A percentile compares a stretch with the other conserved stretches of the same genome.
These are phyloP conservation scores for Drosophila teissieri DNA, from an alignment of 1,140 invertebrate genomes.

Conservation along the genomic window DNA sequence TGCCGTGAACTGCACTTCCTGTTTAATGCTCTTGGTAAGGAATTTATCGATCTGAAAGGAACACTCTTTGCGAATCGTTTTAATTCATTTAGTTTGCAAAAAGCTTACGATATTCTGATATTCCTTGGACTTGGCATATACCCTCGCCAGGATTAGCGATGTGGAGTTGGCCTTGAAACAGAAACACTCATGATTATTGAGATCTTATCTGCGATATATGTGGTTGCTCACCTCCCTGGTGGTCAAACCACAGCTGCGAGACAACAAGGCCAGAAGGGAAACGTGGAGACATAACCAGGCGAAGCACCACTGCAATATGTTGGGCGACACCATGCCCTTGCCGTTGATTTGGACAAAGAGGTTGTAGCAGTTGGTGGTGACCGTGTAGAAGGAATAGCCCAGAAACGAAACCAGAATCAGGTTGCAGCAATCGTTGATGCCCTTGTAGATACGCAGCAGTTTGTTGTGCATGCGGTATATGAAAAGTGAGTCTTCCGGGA, in stretches of 20 bases:
- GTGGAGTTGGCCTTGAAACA: conserved; percentile 73
- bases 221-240: conserved; percentile 63
- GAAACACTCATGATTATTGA: conserved; percentile 18
- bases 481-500: conserved; percentile 76
- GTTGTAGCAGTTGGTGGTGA: conserved; percentile 82
- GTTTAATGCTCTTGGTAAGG: conserved; percentile 82
- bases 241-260: conserved; percentile 68
- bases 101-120: conserved; percentile 77
- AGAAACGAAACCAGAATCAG: conserved; percentile 77
- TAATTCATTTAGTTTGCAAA: not conserved
- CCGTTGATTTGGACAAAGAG: conserved; percentile 80
- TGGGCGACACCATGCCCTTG: conserved; percentile 55
- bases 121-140: conserved; percentile 75
- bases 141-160: conserved; percentile 72
- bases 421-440: conserved; percentile 78
- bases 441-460: conserved; percentile 72
- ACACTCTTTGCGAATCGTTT: not conserved
- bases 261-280: conserved; percentile 63
- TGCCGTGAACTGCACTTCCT: conserved; percentile 81
- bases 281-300: conserved; percentile 71
- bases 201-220: conserved; percentile 1
- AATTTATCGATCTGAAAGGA: conserved; percentile 78
- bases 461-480: conserved; percentile 81
- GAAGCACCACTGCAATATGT: conserved; percentile 74
- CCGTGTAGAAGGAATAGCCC: conserved; percentile 83